These are phyloP conservation scores for Nephrotoma guestfalica DNA, from an alignment of 2,888 invertebrate genomes.

Conservation along the genomic window DNA sequence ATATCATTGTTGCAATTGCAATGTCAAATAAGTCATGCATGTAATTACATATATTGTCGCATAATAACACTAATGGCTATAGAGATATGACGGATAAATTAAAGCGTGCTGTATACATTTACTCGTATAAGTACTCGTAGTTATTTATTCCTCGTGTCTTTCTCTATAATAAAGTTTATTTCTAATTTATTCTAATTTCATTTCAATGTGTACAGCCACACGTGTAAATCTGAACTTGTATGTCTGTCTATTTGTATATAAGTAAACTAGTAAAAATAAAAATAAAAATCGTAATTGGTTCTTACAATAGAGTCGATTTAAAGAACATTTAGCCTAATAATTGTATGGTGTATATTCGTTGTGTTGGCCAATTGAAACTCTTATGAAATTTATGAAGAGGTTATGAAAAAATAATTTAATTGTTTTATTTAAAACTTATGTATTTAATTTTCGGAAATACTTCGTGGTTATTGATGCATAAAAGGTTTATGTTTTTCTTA, in stretches of 20 bases:
- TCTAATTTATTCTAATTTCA: not conserved
- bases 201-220: not conserved
- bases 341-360: not conserved
- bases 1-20: not conserved
- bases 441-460: no score
- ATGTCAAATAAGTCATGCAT: not conserved
- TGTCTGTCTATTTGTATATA: not conserved
- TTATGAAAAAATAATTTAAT: not conserved
- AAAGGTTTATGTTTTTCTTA: not conserved
- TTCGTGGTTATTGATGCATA: no score
- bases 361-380: not conserved
- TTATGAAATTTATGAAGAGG: not conserved
- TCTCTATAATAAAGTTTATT: not conserved
- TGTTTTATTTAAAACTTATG: not conserved
- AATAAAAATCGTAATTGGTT: not conserved
- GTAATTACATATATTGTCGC: not conserved
- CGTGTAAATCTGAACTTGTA: not conserved
- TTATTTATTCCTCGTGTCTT: not conserved
- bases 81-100: not conserved
- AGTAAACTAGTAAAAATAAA: not conserved
- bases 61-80: not conserved
- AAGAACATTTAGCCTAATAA: not conserved
- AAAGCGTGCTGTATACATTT: not conserved
- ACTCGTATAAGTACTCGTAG: not conserved
- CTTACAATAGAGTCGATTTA: not conserved